These are phyloP conservation scores for Amblyjoppa proteus DNA, from an alignment of 2,888 invertebrate species.

Conservation along the genomic window DNA sequence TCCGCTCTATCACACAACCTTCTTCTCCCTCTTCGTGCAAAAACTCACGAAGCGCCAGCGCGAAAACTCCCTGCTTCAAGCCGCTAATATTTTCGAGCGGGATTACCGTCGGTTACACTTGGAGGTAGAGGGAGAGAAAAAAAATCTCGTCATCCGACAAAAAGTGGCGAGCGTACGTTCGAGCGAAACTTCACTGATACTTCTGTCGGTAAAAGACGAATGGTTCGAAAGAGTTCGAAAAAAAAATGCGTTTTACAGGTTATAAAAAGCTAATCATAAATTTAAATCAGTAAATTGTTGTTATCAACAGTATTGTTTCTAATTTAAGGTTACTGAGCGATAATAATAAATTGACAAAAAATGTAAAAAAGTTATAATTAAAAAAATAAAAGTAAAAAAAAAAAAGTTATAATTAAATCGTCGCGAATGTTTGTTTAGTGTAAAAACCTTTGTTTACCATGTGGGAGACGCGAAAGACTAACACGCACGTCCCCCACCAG, in stretches of 20 bases:
- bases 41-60: conserved; percentile 35
- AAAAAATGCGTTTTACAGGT: too few relatives aligned
- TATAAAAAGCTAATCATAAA: too few relatives aligned
- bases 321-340: too few relatives aligned
- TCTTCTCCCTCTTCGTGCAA: conserved; percentile 48
- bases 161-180: conserved; percentile 22
- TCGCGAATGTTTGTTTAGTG: too few relatives aligned
- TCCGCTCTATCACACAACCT: conserved; percentile 30
- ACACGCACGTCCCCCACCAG: too few relatives aligned
- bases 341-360: too few relatives aligned
- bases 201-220: too few relatives aligned
- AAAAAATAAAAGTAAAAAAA: too few relatives aligned
- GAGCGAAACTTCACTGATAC: background rate
- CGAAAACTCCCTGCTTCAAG: background rate
- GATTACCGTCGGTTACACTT: conserved; percentile 4
- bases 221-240: too few relatives aligned
- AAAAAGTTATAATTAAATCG: too few relatives aligned
- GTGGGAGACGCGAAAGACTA: conserved; percentile 1
- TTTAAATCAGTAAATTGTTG: conserved; percentile 23
- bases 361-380: too few relatives aligned
- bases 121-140: background rate
- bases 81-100: conserved; percentile 24
- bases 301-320: background rate
- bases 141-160: conserved; percentile 37
- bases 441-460: too few relatives aligned